Base-by-base conservation (phyloP, 2,797 vertebrate genomes). In the Poecile montanus region DNA sequence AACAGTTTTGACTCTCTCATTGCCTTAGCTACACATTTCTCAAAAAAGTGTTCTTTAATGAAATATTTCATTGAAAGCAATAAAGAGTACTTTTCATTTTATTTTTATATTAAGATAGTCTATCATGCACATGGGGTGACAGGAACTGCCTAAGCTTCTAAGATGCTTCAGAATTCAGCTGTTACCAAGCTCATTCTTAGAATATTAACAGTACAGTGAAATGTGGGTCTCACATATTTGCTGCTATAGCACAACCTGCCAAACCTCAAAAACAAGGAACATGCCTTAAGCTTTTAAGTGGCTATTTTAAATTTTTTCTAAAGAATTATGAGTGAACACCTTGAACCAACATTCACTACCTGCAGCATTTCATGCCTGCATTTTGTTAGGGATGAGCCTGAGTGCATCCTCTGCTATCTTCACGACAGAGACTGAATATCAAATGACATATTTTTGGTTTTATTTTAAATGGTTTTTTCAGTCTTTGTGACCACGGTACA, bases 371-470 rank as follows among this genome's bases (percentile, higher is more conserved):
- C 30, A 23, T 77, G 40, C 32, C n/a, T 51, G 5, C 6, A 0
- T 63, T 85, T 86, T 44, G 5, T 66, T 63, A 29, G 13, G n/a
- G 17, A 54, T 34, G 48, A 82, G 34, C 12, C 34, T 47, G 47
- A 34, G 14, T 11, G 6, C 34, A 34, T 29, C 16, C 16, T 73
- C 38, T 78, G 40, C 32, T 44, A 11, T 16, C 29, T 44, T 63
- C 67, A 51, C 44, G 71, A 23, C 21, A 82, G 72, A 58, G 10
- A 36, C 8, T 25, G 13, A 38, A 26, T 61, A 56, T 29, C 26
- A 58, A 40, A 47, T 13, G 2, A 3, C 8, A 0, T 67, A 8
- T 2, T 67, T 11, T 58, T 56, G 16, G 1, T 61, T 67, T 54
- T 27, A 27, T 7, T 50, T 65, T 13, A 8, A 9, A 4, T 48